These are phyloP conservation scores for Malurus leucopterus DNA, from an alignment of 2,797 vertebrate genomes.

Conservation along the genomic window DNA sequence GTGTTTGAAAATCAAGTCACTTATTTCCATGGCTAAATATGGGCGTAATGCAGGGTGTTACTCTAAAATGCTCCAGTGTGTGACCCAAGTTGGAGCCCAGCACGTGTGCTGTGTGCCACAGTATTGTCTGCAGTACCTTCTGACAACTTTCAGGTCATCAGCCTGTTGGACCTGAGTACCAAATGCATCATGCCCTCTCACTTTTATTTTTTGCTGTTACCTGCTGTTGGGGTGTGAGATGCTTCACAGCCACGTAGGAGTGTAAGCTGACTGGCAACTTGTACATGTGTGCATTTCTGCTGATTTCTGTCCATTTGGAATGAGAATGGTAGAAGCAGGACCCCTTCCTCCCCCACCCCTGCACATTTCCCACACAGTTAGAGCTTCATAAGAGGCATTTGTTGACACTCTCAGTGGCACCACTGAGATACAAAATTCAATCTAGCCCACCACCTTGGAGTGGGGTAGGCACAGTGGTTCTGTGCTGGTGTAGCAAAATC, in stretches of 20 bases:
- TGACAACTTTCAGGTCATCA: not conserved
- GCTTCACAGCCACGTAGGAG: accelerated
- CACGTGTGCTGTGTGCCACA: not conserved
- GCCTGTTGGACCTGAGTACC: not conserved
- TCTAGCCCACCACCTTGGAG: not conserved
- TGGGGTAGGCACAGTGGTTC: not conserved
- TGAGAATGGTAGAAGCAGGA: not conserved
- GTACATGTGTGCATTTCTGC: not conserved
- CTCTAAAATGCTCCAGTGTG: not conserved
- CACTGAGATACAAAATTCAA: not conserved
- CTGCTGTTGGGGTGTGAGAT: not conserved
- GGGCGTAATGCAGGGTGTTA: not conserved
- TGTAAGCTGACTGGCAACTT: not conserved
- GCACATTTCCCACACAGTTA: accelerated
- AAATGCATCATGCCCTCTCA: not conserved
- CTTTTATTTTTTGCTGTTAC: not conserved
- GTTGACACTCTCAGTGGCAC: not conserved
- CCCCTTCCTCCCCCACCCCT: accelerated
- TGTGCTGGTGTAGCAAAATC: not conserved
- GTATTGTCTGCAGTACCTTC: not conserved
- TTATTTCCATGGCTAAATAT: slow-evolving; percentile 41
- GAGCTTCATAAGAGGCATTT: not conserved
- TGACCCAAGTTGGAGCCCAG: not conserved
- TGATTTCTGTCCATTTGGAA: not conserved
- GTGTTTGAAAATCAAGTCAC: not conserved